Percentiles rank a stretch among this genome's conserved stretches.
phyloP scores from a whole-genome alignment of 2,113 vertebrate species.

The Scytalopus superciliaris region DNA sequence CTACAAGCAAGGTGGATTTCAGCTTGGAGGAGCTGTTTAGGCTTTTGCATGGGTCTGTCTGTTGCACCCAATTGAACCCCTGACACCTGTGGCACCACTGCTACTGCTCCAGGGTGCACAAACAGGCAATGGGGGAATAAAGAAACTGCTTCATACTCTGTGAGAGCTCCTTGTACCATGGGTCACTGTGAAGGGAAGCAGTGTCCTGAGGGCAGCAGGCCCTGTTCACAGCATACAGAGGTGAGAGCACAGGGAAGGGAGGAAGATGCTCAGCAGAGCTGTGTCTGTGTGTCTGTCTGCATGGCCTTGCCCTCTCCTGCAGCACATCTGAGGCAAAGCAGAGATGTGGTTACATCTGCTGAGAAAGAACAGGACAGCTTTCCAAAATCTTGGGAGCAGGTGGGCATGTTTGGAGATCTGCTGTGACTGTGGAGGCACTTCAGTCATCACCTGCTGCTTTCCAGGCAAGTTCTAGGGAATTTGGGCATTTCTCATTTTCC shows the following conservation, averaged over 20 bases:
- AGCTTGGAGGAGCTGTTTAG: background rate
- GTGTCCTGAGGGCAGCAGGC: background rate
- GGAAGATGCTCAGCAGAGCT: background rate
- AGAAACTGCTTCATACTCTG: no score
- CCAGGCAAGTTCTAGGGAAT: background rate
- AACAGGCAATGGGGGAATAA: background rate
- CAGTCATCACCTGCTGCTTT: background rate
- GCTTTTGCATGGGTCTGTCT: background rate
- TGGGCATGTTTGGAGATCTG: background rate
- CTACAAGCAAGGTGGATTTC: background rate
- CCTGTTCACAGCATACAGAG: rapidly evolving
- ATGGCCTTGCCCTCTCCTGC: background rate
- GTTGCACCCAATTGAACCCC: rapidly evolving
- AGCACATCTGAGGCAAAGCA: background rate
- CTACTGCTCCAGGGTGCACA: background rate
- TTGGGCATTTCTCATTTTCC: background rate
- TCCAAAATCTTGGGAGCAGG: background rate
- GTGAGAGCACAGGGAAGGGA: background rate
- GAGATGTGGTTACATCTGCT: rapidly evolving
- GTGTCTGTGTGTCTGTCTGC: background rate
- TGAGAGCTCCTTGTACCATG: background rate
- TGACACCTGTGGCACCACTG: background rate
- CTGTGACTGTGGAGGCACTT: background rate
- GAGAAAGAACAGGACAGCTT: background rate
- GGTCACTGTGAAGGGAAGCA: background rate